phyloP scores from a whole-genome alignment of 2,113 vertebrate species.

The Opisthocomus hoazin region DNA sequence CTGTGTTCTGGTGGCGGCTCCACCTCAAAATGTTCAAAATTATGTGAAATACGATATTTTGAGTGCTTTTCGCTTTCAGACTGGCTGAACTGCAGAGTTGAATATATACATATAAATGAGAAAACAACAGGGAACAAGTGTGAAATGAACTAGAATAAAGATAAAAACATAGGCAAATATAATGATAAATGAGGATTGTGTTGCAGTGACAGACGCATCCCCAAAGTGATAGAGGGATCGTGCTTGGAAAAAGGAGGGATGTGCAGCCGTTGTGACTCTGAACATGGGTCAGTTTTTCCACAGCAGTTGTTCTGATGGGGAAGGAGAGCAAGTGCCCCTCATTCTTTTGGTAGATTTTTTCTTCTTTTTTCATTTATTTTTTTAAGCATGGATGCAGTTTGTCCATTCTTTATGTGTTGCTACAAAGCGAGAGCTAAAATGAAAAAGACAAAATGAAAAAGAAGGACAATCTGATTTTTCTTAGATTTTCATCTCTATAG shows the following conservation, averaged over 20 bases:
- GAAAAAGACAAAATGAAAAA: background rate
- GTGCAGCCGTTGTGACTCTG: background rate
- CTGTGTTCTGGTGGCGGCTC: background rate
- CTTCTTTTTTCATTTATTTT: background rate
- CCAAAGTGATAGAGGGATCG: background rate
- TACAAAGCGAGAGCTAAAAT: background rate
- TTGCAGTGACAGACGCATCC: background rate
- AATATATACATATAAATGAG: background rate
- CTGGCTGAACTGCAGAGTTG: background rate
- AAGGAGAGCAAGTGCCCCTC: background rate
- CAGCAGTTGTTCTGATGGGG: background rate
- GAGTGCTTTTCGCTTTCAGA: background rate
- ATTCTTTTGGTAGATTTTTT: background rate
- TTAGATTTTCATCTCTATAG: background rate
- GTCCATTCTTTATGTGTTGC: background rate
- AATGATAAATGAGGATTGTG: background rate
- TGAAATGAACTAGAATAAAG: background rate
- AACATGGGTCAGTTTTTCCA: background rate
- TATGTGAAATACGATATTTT: background rate
- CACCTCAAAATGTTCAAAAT: background rate
- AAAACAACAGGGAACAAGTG: background rate
- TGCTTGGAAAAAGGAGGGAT: background rate
- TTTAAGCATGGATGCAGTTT: background rate
- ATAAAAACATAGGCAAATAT: background rate
- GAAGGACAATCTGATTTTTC: background rate